Conservation (phyloP, 2,797 vertebrate species). For the Salarias fasciatus region DNA sequence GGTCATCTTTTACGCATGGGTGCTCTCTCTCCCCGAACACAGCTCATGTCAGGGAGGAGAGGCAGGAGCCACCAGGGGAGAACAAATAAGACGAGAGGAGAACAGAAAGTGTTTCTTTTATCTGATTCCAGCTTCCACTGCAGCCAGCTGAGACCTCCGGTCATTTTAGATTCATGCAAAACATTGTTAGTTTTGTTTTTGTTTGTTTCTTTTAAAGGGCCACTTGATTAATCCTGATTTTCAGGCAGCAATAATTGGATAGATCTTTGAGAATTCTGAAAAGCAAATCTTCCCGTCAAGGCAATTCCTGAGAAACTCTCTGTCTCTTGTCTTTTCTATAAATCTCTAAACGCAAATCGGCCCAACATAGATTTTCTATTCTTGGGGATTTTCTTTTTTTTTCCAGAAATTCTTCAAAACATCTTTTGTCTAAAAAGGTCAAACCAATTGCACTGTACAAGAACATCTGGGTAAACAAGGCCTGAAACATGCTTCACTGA, state of each 20-base stretch:
- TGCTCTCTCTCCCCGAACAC: slow-evolving; percentile 1
- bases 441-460: too few species aligned
- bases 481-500: too few species aligned
- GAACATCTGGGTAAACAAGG: too few species aligned
- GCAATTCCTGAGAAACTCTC: too few species aligned
- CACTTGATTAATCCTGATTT: neutral
- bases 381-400: too few species aligned
- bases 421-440: too few species aligned
- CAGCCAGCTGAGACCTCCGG: neutral
- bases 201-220: neutral
- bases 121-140: slow-evolving; percentile 6
- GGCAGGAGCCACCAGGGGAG: neutral
- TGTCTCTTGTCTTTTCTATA: too few species aligned
- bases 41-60: neutral
- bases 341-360: too few species aligned
- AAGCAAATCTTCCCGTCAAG: too few species aligned
- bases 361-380: too few species aligned
- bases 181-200: neutral
- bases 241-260: neutral
- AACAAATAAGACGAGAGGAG: neutral
- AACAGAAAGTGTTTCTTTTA: slow-evolving; percentile 8
- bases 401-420: too few species aligned
- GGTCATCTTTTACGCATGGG: slow-evolving; percentile 5
- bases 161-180: slow-evolving; percentile 6
- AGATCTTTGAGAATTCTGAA: too few species aligned